Evolutionary conservation across 2,797 vertebrate genomes (phyloP).

Genomic region (Podarcis lilfordi): DNA sequence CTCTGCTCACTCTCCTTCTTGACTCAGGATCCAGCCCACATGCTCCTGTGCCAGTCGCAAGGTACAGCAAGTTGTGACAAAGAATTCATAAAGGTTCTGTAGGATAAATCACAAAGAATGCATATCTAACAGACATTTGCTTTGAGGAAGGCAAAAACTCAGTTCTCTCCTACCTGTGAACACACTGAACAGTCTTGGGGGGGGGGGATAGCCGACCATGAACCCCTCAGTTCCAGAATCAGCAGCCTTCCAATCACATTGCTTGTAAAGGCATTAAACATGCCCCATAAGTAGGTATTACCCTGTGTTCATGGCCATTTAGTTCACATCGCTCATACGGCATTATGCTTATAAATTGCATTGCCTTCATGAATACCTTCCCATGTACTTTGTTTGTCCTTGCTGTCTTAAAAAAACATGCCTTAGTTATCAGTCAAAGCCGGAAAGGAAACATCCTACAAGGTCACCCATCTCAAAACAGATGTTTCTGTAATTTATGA

Average conservation of each 20-base stretch:
- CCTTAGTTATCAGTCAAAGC: constrained; percentile 46
- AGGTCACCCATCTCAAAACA: constrained; percentile 54
- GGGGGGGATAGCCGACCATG: neutral
- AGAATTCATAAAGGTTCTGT: no score
- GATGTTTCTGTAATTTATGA: constrained; percentile 60
- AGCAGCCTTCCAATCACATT: constrained; percentile 46
- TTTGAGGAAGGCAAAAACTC: no score
- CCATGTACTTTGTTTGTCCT: constrained; percentile 52
- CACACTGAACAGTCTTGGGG: neutral
- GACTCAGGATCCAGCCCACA: no score
- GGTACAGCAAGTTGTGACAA: no score
- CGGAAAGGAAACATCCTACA: constrained; percentile 43
- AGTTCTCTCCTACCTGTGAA: neutral
- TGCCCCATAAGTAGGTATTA: constrained; percentile 53
- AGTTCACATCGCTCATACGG: constrained; percentile 21
- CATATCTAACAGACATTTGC: no score
- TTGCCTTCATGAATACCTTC: constrained; percentile 44
- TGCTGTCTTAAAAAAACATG: constrained; percentile 40
- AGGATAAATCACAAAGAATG: no score
- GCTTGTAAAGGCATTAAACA: constrained; percentile 41
- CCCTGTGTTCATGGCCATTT: neutral
- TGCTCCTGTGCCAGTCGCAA: no score
- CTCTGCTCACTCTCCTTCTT: no score
- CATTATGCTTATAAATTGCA: constrained; percentile 63
- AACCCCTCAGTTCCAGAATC: constrained; percentile 26